Evolutionary conservation across 2,888 invertebrate genomes (phyloP), one percentile per base, ranked within the genome.

Genomic region (Pristionchus maxplancki): DNA sequence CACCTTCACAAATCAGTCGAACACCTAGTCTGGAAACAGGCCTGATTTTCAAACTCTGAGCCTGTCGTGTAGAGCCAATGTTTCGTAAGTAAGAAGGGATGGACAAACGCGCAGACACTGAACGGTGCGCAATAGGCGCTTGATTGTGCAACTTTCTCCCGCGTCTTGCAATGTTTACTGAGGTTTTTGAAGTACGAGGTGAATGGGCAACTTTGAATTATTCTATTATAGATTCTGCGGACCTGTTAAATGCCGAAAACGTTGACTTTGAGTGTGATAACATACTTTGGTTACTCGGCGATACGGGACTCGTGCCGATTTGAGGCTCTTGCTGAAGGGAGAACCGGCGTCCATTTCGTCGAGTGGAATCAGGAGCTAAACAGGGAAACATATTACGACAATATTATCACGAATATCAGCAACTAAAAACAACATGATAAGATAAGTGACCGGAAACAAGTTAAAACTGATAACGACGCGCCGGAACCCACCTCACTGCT

Each of bases 241-340:
- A 50, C 24, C 44, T 3, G 20, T n/a, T 15, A 24, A 74, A 74
- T 20, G 15, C 40, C 13, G 13, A 78, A 28, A 78, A 53, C 3
- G 9, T 24, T 20, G 67, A 34, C 5, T 37, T 31, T 17, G 34
- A 34, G 82, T 5, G 53, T 53, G n/a, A 28, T 4, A 4, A 48
- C 82, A 53, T 20, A 83, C 82, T 53, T 83, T 83, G 20, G 82
- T 83, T 6, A 58, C 82, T 83, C 82, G 50, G 24, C 82, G 82
- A 83, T 83, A 83, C 34, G 82, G 82, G 53, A 83, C 58, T 13
- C 82, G 50, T 6, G 82, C 82, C 34, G 82, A 53, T 37, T 83
- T 83, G 31, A 83, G 34, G 44, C 3, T 34, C 37, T 83, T 53
- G 31, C 82, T 53, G 53, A 83, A 53, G 82, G 82, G 53, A 31